Conservation (phyloP, 2,888 invertebrate species). For the Watsonalla binaria region DNA sequence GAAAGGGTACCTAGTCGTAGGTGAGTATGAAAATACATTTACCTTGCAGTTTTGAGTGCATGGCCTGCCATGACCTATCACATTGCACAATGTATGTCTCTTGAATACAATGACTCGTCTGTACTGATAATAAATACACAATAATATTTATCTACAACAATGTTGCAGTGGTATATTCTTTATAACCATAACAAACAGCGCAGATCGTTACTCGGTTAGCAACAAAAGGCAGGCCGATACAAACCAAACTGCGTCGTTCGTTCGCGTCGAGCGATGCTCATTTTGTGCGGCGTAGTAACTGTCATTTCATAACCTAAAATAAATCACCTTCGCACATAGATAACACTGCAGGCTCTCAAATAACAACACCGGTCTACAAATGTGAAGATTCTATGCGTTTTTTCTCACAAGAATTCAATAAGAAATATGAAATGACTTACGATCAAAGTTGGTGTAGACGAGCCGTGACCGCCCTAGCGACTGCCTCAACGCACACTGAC, state of each 20-base stretch:
- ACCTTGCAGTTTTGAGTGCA: not conserved
- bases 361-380: slow-evolving; percentile 17
- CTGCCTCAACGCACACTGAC: slow-evolving; percentile 58
- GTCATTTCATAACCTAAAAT: slow-evolving; percentile 55
- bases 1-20: not conserved
- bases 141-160: slow-evolving; percentile 19
- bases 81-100: not conserved
- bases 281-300: slow-evolving; percentile 65
- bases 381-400: slow-evolving; percentile 17
- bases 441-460: slow-evolving; percentile 28
- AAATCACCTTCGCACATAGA: slow-evolving; percentile 19
- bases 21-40: not conserved
- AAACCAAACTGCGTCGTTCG: slow-evolving; percentile 61
- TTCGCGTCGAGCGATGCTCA: slow-evolving; percentile 41
- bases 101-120: not conserved
- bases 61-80: slow-evolving; percentile 24
- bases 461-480: slow-evolving; percentile 48
- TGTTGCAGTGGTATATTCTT: slow-evolving; percentile 27
- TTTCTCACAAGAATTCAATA: slow-evolving; percentile 41
- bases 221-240: slow-evolving; percentile 63
- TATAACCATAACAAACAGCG: slow-evolving; percentile 35
- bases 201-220: slow-evolving; percentile 63
- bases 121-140: not conserved
- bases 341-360: slow-evolving; percentile 11
- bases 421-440: slow-evolving; percentile 43